Evolutionary conservation across 2,888 invertebrate genomes (phyloP).

Genomic region (Pediacus dermestoides): DNA sequence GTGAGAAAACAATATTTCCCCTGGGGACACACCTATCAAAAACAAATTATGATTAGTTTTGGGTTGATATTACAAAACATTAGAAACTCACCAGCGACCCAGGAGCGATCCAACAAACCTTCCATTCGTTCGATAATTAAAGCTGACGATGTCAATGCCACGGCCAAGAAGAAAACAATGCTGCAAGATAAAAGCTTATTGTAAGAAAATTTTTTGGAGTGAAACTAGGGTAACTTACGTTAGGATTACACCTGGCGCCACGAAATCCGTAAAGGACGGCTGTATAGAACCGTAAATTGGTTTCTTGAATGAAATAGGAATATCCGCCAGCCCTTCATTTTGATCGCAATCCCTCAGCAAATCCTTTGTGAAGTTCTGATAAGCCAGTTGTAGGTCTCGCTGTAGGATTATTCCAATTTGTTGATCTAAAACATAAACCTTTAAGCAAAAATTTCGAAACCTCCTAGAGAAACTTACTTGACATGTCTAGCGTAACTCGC

Average conservation of each 20-base stretch:
- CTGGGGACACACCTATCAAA: conserved; percentile 74
- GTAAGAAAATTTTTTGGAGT: not conserved
- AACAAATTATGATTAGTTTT: conserved; percentile 3
- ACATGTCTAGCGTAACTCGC: conserved; percentile 88
- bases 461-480: conserved; percentile 56
- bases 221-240: conserved; percentile 62
- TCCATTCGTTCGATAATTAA: conserved; percentile 88
- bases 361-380: conserved; percentile 78
- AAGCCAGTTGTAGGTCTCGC: conserved; percentile 79
- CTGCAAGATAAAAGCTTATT: conserved; percentile 53
- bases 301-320: conserved; percentile 83
- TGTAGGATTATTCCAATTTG: conserved; percentile 89
- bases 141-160: conserved; percentile 88
- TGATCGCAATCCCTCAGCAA: conserved; percentile 69
- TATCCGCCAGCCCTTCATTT: conserved; percentile 83
- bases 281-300: conserved; percentile 86
- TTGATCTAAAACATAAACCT: conserved; percentile 60
- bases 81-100: conserved; percentile 68
- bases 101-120: conserved; percentile 86
- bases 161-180: conserved; percentile 94
- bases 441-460: conserved; percentile 8
- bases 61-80: conserved; percentile 3
- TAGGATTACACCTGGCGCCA: conserved; percentile 91
- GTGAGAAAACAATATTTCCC: conserved; percentile 90
- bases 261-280: conserved; percentile 93